Evolutionary conservation across 2,888 invertebrate species (phyloP), one percentile per base, ranked within the genome.

Genomic region (Ophioninae sp.): DNA sequence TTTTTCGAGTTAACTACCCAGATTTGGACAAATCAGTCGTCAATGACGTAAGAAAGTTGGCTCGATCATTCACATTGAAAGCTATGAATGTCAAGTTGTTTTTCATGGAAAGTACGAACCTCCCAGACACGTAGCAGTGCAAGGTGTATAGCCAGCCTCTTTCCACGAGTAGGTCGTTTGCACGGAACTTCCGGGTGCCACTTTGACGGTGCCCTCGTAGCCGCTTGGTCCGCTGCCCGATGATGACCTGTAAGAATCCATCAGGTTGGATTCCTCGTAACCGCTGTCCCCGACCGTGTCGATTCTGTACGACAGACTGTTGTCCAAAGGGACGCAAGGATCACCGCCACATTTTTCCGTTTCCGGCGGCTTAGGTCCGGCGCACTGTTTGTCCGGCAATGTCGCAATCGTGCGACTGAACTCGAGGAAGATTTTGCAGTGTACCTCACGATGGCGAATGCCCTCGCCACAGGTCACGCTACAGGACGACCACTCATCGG

Each of bases 81-180:
- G 20, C 20, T 37, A 57, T 23, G 7, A 39, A 67, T 41, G 6
- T 0, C 5, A 68, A 13, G 30, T 13, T 30, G 13, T 17, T 67
- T 44, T 57, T 39, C 41, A 6, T n/a, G 7, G 1, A 64, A 61
- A 61, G 30, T 61, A 95, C 96, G 89, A 88, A 90, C 97, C 97
- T 87, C 98, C 98, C 1, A 99, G 94, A 91, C 99, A 99, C 8
- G 98, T 97, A 0, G 98, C 98, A 89, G 98, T 98, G 94, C 99
- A 99, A 84, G 97, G 97, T 0, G 97, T 97, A 89, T 97, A 98
- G 0, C 98, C 98, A 88, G 96, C 96, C 89, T 97, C 97, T 88
- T 96, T 96, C 98, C 98, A 98, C 0, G 97, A 96, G 92, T 97
- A 97, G 0, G 97, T 96, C 87, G 97, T 96, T 21, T 96, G 96